Evolutionary conservation across 2,888 invertebrate species (phyloP), one percentile per base, ranked within the genome.

Genomic region (Tachina fera): DNA sequence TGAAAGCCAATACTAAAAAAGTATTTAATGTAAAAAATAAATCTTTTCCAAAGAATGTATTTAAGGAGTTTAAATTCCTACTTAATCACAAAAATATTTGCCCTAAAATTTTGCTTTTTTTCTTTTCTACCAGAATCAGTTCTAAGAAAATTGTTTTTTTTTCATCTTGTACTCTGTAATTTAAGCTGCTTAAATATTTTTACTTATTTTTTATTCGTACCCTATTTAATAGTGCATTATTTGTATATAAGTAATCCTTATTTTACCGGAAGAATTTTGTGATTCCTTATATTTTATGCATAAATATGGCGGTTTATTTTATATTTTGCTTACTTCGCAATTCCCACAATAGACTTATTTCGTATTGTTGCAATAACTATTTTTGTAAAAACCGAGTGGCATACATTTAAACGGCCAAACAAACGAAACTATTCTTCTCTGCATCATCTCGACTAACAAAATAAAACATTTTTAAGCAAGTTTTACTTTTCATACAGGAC

Each of bases 251-350:
- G n/a, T n/a, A 53, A 14, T 68, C 14, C 70, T 6, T 14, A 41
- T 43, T 19, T 70, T 63, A 16, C 47, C 82, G 75, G 75, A 82
- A 82, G 63, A 82, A 53, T 75, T 68, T 76, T 70, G 11, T 10
- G 22, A 39, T 58, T 53, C 53, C 49, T 61, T 75, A 31, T 49
- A 58, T 47, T 6, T 56, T 53, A 65, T 65, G 31, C 65, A 56
- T 65, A 53, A 76, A 53, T 76, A 56, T 76, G 39, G 19, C 58
- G 56, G 14, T 60, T 68, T 68, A 9, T 45, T 51, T 51, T 60
- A 9, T 11, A 19, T 22, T 60, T 49, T 9, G 9, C 11, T 16
- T 4, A 14, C 11, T 16, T 16, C n/a, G 11, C 14, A 45, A 31
- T 65, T 58, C 22, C 2, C 39, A 58, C 67, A 68, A 77, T 56